These are phyloP conservation scores for Octopus sinensis DNA, from an alignment of 1,140 invertebrate genomes.

Conservation along the genomic window DNA sequence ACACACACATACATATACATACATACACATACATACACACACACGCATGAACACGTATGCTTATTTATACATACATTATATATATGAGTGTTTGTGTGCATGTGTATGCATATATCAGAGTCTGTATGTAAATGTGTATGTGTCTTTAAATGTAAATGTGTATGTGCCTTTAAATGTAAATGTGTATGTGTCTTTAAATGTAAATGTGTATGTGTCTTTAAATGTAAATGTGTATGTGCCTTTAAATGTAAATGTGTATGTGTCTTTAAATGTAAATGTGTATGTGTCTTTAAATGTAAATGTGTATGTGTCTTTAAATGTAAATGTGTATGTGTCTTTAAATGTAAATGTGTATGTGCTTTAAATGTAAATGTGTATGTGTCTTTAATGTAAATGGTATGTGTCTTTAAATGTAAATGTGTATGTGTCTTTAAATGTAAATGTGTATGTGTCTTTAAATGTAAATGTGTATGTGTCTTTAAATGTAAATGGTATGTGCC, in stretches of 20 bases:
- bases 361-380: neutral
- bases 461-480: neutral
- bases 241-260: neutral
- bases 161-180: neutral
- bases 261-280: neutral
- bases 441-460: neutral
- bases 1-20: neutral
- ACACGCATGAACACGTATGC: neutral
- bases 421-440: neutral
- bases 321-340: neutral
- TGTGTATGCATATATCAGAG: neutral
- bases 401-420: neutral
- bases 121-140: neutral
- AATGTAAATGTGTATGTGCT: neutral
- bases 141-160: neutral
- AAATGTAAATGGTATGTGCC: neutral
- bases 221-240: neutral
- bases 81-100: neutral
- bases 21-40: neutral
- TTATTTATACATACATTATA: neutral
- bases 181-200: neutral
- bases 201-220: neutral
- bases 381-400: neutral
- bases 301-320: neutral
- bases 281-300: neutral